A percentile compares a stretch with the other conserved stretches of the same genome.
Conservation (phyloP, 1,140 invertebrate species). For the Drosophila sp. region DNA sequence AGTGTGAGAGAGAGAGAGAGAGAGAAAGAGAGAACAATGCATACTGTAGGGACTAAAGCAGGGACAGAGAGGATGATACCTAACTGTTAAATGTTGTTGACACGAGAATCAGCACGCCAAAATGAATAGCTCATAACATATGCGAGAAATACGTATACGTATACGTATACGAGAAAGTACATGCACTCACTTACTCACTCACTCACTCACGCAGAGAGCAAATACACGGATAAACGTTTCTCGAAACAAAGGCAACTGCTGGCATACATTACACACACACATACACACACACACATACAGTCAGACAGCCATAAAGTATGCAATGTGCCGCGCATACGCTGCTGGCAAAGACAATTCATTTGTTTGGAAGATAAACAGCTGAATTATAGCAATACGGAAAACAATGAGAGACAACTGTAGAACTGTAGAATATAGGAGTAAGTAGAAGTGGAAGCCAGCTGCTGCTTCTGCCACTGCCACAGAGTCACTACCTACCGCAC, state of each 20-base stretch:
- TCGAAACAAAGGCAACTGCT: constrained; percentile 45
- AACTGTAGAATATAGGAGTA: constrained; percentile 8
- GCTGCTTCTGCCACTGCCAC: not conserved
- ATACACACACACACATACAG: constrained; percentile 11
- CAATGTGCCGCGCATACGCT: constrained; percentile 17
- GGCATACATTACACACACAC: constrained; percentile 23
- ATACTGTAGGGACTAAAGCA: not conserved
- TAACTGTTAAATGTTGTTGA: constrained; percentile 63
- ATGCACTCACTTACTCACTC: constrained; percentile 13
- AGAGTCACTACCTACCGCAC: not conserved
- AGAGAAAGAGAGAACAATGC: constrained; percentile 10
- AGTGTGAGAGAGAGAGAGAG: not conserved
- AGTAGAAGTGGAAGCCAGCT: constrained; percentile 4
- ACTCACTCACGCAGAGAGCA: constrained; percentile 1
- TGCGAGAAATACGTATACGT: constrained; percentile 35
- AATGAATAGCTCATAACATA: constrained; percentile 68
- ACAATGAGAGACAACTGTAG: constrained; percentile 50
- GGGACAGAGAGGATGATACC: constrained; percentile 20
- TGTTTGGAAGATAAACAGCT: constrained; percentile 69
- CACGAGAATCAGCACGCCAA: constrained; percentile 61
- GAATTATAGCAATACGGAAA: constrained; percentile 66
- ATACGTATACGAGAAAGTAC: constrained; percentile 18
- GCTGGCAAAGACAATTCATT: constrained; percentile 66
- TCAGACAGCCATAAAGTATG: constrained; percentile 14
- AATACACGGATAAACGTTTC: constrained; percentile 15